Evolutionary conservation across 1,140 invertebrate species (phyloP).

Genomic region (Pseudachorutes palmiensis): DNA sequence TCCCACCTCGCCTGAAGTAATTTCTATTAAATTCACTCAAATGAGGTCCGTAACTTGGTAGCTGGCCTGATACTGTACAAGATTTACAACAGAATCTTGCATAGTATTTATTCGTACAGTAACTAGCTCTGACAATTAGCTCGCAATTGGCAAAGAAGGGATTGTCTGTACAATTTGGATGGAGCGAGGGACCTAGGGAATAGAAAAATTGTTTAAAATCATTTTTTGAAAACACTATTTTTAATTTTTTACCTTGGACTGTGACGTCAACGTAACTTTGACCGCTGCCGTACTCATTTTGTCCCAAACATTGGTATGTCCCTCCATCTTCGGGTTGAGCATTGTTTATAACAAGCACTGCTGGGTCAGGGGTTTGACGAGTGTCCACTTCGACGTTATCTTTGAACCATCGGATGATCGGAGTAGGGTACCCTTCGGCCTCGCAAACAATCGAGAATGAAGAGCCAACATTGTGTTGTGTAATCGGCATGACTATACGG

Average conservation of each 20-base stretch:
- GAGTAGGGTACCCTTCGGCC: slow-evolving; percentile 65
- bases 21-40: slow-evolving; percentile 26
- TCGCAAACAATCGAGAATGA: slow-evolving; percentile 63
- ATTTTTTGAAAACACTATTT: background rate
- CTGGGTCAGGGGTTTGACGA: background rate
- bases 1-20: slow-evolving; percentile 1
- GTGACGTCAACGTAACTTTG: slow-evolving; percentile 54
- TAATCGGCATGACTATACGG: slow-evolving; percentile 35
- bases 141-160: slow-evolving; percentile 80
- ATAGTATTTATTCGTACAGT: slow-evolving; percentile 79
- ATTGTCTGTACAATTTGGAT: slow-evolving; percentile 73
- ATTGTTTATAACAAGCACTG: slow-evolving; percentile 52
- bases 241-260: slow-evolving; percentile 56
- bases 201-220: background rate
- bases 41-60: slow-evolving; percentile 47
- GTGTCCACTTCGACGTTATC: slow-evolving; percentile 46
- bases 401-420: slow-evolving; percentile 68
- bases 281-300: slow-evolving; percentile 57
- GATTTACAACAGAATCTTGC: slow-evolving; percentile 87
- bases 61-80: slow-evolving; percentile 72
- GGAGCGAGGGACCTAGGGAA: slow-evolving; percentile 45
- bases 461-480: slow-evolving; percentile 52
- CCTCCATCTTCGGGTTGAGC: slow-evolving; percentile 61
- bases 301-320: slow-evolving; percentile 66
- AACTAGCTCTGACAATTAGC: slow-evolving; percentile 69